phyloP scores from a whole-genome alignment of 1,140 invertebrate species.

The Periplaneta americana region DNA sequence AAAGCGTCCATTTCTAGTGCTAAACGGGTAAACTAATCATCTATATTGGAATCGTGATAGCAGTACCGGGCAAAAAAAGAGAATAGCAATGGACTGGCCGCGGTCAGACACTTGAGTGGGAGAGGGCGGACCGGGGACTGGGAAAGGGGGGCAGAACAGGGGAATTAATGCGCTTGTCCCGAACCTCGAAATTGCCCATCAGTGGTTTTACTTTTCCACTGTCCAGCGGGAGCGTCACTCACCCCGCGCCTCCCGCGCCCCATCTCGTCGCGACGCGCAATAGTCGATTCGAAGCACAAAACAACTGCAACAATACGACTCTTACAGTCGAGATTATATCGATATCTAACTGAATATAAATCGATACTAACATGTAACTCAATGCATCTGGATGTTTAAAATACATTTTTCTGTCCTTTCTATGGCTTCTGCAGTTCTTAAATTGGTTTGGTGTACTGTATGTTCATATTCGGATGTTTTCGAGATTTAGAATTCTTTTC shows the following conservation, averaged over 20 bases:
- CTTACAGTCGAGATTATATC: too few species aligned
- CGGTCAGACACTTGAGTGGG: neutral
- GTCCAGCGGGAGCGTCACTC: neutral
- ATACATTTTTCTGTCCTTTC: too few species aligned
- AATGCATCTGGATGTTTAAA: too few species aligned
- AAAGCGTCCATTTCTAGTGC: neutral
- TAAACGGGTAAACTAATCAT: neutral
- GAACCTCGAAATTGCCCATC: neutral
- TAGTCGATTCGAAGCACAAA: neutral
- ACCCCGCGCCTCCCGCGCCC: neutral
- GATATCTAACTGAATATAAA: too few species aligned
- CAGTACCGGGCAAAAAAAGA: too few species aligned
- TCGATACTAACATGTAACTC: too few species aligned
- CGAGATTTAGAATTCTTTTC: too few species aligned
- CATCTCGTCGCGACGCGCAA: neutral
- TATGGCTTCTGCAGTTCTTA: too few species aligned
- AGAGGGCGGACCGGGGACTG: too few species aligned
- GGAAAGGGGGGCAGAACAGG: neutral
- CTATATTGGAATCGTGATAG: neutral
- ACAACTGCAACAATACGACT: too few species aligned
- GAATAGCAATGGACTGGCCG: neutral
- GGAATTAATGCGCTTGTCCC: neutral
- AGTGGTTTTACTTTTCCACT: neutral
- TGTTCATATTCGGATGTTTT: too few species aligned
- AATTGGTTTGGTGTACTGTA: too few species aligned